phyloP scores from a whole-genome alignment of 2,797 vertebrate genomes.

The Acrossocheilus fasciatus region DNA sequence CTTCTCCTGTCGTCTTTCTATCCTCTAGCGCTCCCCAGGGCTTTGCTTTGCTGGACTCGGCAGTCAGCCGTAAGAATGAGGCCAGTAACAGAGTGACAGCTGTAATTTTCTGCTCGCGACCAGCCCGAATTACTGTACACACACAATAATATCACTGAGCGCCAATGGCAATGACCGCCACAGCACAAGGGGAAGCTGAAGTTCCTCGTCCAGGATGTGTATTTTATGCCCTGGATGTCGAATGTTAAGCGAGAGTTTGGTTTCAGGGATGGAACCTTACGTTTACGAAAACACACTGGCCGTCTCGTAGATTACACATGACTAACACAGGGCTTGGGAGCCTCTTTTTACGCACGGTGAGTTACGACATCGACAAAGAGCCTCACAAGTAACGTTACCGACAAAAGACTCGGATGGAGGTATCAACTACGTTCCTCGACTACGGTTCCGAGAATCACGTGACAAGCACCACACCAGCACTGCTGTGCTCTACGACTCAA shows the following conservation, averaged over 20 bases:
- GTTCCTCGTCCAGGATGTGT: conserved; percentile 30
- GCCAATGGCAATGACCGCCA: conserved; percentile 55
- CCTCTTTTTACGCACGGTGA: conserved; percentile 42
- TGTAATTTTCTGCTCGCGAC: conserved; percentile 65
- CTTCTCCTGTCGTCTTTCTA: conserved; percentile 49
- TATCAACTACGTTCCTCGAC: conserved; percentile 37
- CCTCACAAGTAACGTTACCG: conserved; percentile 42
- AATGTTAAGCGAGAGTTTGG: conserved; percentile 15
- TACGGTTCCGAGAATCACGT: conserved; percentile 44
- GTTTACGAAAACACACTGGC: conserved; percentile 34
- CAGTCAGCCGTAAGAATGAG: conserved; percentile 51
- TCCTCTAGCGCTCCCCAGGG: conserved; percentile 16
- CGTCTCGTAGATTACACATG: conserved; percentile 32
- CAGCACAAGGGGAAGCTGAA: conserved; percentile 44
- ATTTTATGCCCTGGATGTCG: conserved; percentile 30
- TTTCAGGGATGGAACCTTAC: conserved; percentile 13
- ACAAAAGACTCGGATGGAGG: conserved; percentile 44
- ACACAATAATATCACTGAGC: conserved; percentile 60
- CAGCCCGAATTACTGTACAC: conserved; percentile 61
- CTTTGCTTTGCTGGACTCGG: conserved; percentile 51
- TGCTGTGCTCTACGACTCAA: conserved; percentile 64
- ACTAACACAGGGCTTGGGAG: conserved; percentile 39
- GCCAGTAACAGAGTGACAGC: conserved; percentile 63
- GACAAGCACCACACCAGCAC: conserved; percentile 63
- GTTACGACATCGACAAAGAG: conserved; percentile 43